These are phyloP conservation scores for Eurystomus glaucurus DNA, from an alignment of 2,797 vertebrate species.

Conservation along the genomic window DNA sequence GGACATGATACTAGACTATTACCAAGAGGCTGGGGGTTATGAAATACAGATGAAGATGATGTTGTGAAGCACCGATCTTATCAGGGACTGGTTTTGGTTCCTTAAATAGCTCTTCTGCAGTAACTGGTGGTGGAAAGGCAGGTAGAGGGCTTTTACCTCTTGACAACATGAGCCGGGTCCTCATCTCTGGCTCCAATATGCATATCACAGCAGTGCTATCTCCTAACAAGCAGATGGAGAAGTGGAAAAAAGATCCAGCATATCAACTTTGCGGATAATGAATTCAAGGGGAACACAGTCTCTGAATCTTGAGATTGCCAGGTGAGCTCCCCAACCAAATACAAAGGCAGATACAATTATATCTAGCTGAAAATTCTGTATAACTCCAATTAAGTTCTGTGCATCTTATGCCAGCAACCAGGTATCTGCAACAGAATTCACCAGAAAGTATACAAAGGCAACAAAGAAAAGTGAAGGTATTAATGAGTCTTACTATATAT, in stretches of 20 bases:
- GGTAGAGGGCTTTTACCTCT: background rate
- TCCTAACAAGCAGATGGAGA: fast-evolving
- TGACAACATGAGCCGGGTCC: background rate
- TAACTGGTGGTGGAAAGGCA: background rate
- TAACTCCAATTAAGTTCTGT: too few species aligned
- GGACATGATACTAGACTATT: background rate
- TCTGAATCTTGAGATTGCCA: background rate
- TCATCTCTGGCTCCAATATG: background rate
- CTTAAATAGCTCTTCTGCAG: background rate
- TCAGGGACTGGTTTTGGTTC: background rate
- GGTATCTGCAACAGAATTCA: too few species aligned
- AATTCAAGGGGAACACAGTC: background rate
- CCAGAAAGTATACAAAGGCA: too few species aligned
- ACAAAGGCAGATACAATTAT: too few species aligned
- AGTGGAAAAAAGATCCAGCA: background rate
- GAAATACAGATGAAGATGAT: background rate
- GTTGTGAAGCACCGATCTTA: background rate
- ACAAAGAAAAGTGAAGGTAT: too few species aligned
- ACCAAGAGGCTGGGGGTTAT: background rate
- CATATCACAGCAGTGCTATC: background rate
- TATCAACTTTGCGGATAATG: background rate
- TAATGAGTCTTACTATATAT: too few species aligned
- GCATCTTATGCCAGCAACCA: too few species aligned
- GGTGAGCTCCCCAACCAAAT: background rate
- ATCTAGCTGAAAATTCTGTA: too few species aligned